Evolutionary conservation across 2,888 invertebrate genomes (phyloP), one percentile per base, ranked within the genome.

Genomic region (Tetranychus truncatus): DNA sequence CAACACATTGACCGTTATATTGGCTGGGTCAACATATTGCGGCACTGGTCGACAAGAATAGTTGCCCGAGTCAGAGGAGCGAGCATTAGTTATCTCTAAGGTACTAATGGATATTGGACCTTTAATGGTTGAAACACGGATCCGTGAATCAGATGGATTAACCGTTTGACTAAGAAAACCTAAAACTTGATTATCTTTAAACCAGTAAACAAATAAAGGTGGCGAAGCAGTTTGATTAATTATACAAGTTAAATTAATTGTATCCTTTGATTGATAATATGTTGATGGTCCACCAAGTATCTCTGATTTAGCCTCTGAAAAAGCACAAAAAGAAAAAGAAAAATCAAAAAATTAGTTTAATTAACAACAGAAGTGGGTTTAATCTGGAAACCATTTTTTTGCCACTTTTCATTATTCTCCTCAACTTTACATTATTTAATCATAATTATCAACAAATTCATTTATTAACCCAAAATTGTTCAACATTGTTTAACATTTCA

Each of bases 121-220:
- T 46, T 75, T 67, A 5, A 91, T 91, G 7, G 91, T 91, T 77
- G 90, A 91, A 75, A 92, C 92, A 82, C 91, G 91, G 81, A 92
- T 89, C 75, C 91, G 91, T 77, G 84, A 18, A 74, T 66, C 66
- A 11, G n/a, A 20, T 65, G 34, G 74, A 24, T 66, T 44, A n/a
- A 20, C 21, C 4, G 66, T 66, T n/a, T 74, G 69, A 66, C 44
- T 34, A 44, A 21, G 45, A 84, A 91, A 92, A 86, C 92, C 92
- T 82, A 92, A 91, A 92, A 92, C 92, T 79, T 91, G 88, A 81
- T 89, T 89, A 84, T 92, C 91, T 84, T 91, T 91, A 82, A 91
- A 91, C 90, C 91, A 90, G 83, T 90, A 90, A 74, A 92, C 88
- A 82, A 89, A 92, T 74, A 89, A 88, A 7, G 92, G 91, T 65